phyloP scores from a whole-genome alignment of 2,113 vertebrate species.

The Salvator merianae region DNA sequence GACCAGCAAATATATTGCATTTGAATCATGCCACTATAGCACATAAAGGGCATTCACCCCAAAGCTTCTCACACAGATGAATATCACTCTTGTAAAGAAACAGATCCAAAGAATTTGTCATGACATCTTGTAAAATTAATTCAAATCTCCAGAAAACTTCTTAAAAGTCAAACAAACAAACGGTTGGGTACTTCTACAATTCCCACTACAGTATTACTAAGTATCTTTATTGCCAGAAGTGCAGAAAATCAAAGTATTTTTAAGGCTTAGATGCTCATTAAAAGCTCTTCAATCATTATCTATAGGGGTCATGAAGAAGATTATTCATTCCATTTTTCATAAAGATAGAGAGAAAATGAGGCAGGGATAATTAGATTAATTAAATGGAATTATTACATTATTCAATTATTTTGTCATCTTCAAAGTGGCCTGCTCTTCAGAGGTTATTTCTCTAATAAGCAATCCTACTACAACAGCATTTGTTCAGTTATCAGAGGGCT shows the following conservation, averaged over 20 bases:
- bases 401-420: slow-evolving; percentile 32
- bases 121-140: not conserved
- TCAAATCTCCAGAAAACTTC: not conserved
- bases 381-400: slow-evolving; percentile 42
- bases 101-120: not conserved
- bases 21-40: too few relatives aligned
- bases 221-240: not conserved
- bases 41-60: not conserved
- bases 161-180: not conserved
- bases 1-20: not conserved
- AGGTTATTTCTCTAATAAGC: not conserved
- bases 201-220: not conserved
- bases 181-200: not conserved
- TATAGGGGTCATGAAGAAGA: not conserved
- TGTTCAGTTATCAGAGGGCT: not conserved
- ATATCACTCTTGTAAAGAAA: not conserved
- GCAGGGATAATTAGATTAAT: slow-evolving; percentile 17
- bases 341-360: fast-evolving
- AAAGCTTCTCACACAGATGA: not conserved
- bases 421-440: not conserved
- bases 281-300: not conserved
- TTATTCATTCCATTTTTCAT: not conserved
- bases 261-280: not conserved
- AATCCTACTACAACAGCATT: not conserved
- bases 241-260: not conserved